Conservation (phyloP, 2,797 vertebrate species). For the Toxotes lorentzi region DNA sequence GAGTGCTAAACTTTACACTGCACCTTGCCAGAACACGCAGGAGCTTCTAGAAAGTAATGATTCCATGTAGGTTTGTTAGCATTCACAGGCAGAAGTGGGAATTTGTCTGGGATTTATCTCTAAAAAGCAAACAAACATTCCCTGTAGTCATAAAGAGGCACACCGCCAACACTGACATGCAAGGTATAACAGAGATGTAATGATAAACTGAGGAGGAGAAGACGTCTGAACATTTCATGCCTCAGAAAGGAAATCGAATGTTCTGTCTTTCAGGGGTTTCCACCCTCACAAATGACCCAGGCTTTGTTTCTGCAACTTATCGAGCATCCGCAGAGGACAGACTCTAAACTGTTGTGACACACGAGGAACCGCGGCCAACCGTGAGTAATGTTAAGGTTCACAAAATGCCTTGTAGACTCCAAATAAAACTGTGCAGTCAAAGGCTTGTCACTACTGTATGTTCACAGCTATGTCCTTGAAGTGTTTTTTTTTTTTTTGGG, state of each 20-base stretch:
- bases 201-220: conserved; percentile 40
- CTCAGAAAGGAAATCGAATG: conserved; percentile 34
- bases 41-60: neutral
- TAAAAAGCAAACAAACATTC: neutral
- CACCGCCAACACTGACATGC: neutral
- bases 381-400: conserved; percentile 74
- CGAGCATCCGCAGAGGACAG: conserved; percentile 59
- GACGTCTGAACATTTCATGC: conserved; percentile 40
- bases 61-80: neutral
- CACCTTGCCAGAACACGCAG: conserved; percentile 16
- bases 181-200: conserved; percentile 24
- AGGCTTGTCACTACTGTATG: conserved; percentile 51
- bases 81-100: neutral
- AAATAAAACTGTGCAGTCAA: conserved; percentile 56
- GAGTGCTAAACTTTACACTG: conserved; percentile 33
- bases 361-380: conserved; percentile 71
- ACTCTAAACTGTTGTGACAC: conserved; percentile 79
- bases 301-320: conserved; percentile 47
- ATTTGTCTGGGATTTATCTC: neutral
- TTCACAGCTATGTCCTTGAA: conserved; percentile 36
- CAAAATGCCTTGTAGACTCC: conserved; percentile 60
- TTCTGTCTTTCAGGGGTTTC: conserved; percentile 43
- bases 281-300: conserved; percentile 44
- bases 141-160: neutral
- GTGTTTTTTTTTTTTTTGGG: neutral